Percentiles rank a stretch among this genome's conserved stretches.
These are phyloP conservation scores for Dione juno DNA, from an alignment of 2,888 invertebrate species.

Conservation along the genomic window DNA sequence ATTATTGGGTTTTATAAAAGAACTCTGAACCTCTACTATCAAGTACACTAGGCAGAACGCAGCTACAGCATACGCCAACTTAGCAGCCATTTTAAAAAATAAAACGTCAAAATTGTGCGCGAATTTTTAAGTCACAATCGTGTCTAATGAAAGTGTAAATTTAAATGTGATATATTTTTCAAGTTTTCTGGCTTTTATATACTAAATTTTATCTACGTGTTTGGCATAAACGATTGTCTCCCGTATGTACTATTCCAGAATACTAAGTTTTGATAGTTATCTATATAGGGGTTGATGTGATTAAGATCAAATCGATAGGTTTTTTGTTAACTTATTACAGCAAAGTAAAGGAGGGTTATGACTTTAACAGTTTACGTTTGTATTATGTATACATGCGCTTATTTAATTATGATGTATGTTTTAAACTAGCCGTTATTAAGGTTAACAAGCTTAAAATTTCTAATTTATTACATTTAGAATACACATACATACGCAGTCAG, in stretches of 20 bases:
- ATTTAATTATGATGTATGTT: too few relatives aligned
- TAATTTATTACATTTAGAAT: too few relatives aligned
- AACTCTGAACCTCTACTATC: slow-evolving; percentile 59
- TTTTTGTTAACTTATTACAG: neutral
- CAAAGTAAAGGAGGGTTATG: neutral
- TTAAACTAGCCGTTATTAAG: too few relatives aligned
- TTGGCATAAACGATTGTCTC: slow-evolving; percentile 62
- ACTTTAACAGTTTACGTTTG: neutral
- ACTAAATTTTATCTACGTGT: slow-evolving; percentile 57
- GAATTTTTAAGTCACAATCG: slow-evolving; percentile 35
- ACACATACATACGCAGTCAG: too few relatives aligned
- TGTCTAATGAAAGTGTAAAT: slow-evolving; percentile 13
- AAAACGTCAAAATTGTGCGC: slow-evolving; percentile 42
- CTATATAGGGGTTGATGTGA: slow-evolving; percentile 30
- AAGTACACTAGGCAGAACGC: slow-evolving; percentile 64
- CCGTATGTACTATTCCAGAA: slow-evolving; percentile 48
- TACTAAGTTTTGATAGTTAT: slow-evolving; percentile 50
- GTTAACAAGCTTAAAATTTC: too few relatives aligned
- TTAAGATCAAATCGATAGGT: neutral
- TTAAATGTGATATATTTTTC: slow-evolving; percentile 49
- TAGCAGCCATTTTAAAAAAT: slow-evolving; percentile 63
- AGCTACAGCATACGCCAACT: slow-evolving; percentile 56
- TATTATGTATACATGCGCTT: too few relatives aligned
- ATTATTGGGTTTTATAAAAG: slow-evolving; percentile 77
- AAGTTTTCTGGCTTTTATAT: slow-evolving; percentile 54